Evolutionary conservation across 2,113 vertebrate species (phyloP).

Genomic region (Cyprinodon tularosa): DNA sequence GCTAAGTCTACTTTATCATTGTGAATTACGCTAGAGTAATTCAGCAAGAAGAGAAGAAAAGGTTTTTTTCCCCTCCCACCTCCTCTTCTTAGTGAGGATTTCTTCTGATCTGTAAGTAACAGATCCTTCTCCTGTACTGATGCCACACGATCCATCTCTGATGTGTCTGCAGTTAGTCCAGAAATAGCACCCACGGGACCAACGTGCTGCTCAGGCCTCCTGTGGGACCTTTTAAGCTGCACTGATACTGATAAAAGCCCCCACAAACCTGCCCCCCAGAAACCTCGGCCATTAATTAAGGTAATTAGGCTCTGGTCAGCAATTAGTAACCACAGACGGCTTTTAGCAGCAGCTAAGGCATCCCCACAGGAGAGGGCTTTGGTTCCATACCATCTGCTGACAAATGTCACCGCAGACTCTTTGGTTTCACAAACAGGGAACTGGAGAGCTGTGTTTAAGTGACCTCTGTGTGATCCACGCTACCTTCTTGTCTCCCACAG

Average conservation of each 20-base stretch:
- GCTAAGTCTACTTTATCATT: slow-evolving; percentile 73
- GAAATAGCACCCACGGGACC: slow-evolving; percentile 81
- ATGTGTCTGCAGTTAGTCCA: slow-evolving; percentile 86
- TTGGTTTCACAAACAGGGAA: slow-evolving; percentile 85
- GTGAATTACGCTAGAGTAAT: slow-evolving; percentile 61
- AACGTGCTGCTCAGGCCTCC: slow-evolving; percentile 75
- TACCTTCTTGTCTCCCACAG: slow-evolving; percentile 63
- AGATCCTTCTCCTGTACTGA: slow-evolving; percentile 79
- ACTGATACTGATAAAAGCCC: slow-evolving; percentile 84
- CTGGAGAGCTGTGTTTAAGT: slow-evolving; percentile 84
- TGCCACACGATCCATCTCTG: slow-evolving; percentile 82
- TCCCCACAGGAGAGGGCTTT: slow-evolving; percentile 82
- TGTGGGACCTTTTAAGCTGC: slow-evolving; percentile 84
- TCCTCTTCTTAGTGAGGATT: slow-evolving; percentile 61
- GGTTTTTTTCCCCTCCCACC: slow-evolving; percentile 36
- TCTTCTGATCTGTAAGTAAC: slow-evolving; percentile 78
- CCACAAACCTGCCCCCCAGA: slow-evolving; percentile 78
- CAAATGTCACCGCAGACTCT: slow-evolving; percentile 82
- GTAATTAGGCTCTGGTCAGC: slow-evolving; percentile 91
- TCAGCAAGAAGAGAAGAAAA: slow-evolving; percentile 52
- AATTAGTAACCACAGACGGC: slow-evolving; percentile 92
- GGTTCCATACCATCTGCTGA: slow-evolving; percentile 89
- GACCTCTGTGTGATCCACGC: slow-evolving; percentile 83
- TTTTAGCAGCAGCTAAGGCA: slow-evolving; percentile 86
- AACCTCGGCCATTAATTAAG: slow-evolving; percentile 95